Evolutionary conservation across 1,140 invertebrate genomes (phyloP).

Genomic region (Neodiprion lecontei): DNA sequence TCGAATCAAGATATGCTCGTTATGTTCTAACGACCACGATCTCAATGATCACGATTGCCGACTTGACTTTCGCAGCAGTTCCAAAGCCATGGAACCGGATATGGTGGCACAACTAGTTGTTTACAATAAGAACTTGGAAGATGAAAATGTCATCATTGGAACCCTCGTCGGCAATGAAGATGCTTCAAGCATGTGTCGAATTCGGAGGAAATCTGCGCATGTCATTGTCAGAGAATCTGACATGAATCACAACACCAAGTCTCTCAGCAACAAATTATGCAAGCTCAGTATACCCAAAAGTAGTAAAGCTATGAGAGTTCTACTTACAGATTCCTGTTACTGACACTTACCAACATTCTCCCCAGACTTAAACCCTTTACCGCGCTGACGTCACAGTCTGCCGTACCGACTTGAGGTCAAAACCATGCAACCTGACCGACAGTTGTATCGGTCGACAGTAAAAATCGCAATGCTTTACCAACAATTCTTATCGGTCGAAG

Average conservation of each 20-base stretch:
- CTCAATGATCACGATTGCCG: slow-evolving; percentile 17
- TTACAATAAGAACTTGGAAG: not conserved
- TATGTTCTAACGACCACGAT: slow-evolving; percentile 13
- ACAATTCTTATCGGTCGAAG: no score
- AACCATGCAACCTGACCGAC: no score
- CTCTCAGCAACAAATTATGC: slow-evolving; percentile 15
- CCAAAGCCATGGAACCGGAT: not conserved
- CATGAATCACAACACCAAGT: slow-evolving; percentile 17
- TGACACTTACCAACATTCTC: no score
- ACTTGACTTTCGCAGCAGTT: slow-evolving; percentile 13
- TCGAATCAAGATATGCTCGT: slow-evolving; percentile 18
- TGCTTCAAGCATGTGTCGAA: slow-evolving; percentile 16
- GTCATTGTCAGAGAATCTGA: slow-evolving; percentile 19
- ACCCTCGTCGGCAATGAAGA: slow-evolving; percentile 10
- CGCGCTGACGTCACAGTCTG: no score
- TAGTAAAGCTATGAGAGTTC: no score
- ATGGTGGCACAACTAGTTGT: slow-evolving; percentile 15
- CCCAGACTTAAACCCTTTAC: no score
- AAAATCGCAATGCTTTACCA: no score
- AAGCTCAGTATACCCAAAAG: slow-evolving; percentile 8
- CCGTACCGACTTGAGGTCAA: no score
- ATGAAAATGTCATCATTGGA: slow-evolving; percentile 19
- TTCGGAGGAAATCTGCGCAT: slow-evolving; percentile 14
- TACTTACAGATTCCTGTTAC: no score
- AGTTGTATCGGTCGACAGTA: no score